A percentile compares a stretch with the other conserved stretches of the same genome.
Evolutionary conservation across 2,888 invertebrate species (phyloP).

Genomic region (Drosophila austrosaltans): DNA sequence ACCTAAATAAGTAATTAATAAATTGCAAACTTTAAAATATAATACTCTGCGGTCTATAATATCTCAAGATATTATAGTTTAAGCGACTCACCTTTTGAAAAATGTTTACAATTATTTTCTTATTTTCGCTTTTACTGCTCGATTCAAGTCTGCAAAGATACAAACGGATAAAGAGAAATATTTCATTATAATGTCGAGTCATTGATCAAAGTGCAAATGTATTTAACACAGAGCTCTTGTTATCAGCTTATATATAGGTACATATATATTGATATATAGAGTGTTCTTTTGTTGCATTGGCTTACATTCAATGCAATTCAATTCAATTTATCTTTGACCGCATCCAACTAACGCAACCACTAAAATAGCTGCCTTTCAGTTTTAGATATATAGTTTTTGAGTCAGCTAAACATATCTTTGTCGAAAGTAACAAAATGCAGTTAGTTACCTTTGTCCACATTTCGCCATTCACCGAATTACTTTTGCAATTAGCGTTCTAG

Average conservation of each 20-base stretch:
- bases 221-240: constrained; percentile 36
- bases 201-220: constrained; percentile 45
- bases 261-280: too few relatives aligned
- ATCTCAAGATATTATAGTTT: not conserved
- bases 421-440: constrained; percentile 53
- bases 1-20: not conserved
- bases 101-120: constrained; percentile 30
- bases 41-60: not conserved
- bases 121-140: constrained; percentile 23
- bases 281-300: not conserved
- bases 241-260: constrained; percentile 10
- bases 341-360: not conserved
- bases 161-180: not conserved
- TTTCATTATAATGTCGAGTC: not conserved
- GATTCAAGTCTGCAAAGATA: constrained; percentile 37
- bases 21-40: not conserved
- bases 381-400: constrained; percentile 49
- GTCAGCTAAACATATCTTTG: constrained; percentile 2
- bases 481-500: constrained; percentile 65
- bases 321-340: constrained; percentile 77
- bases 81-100: constrained; percentile 37
- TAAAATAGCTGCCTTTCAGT: constrained; percentile 11
- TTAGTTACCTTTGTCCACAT: constrained; percentile 20
- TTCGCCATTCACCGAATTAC: constrained; percentile 63
- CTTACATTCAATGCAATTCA: constrained; percentile 54